phyloP scores from a whole-genome alignment of 2,888 invertebrate genomes.

The Cyaniris semiargus region DNA sequence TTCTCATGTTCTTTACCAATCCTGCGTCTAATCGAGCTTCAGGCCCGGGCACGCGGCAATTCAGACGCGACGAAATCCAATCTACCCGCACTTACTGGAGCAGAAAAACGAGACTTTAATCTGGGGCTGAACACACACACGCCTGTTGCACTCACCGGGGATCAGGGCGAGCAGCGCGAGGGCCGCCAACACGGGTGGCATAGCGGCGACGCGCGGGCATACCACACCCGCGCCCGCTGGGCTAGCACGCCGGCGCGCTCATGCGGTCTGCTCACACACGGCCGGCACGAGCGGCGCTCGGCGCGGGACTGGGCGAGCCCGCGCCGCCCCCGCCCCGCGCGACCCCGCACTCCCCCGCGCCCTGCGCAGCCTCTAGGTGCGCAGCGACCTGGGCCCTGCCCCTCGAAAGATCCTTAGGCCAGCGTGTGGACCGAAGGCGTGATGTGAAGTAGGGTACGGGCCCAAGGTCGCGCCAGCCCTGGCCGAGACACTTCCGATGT shows the following conservation, averaged over 20 bases:
- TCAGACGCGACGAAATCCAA: conserved; percentile 12
- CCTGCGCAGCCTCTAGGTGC: conserved; percentile 62
- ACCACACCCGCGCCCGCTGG: conserved; percentile 78
- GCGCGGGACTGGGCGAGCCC: conserved; percentile 70
- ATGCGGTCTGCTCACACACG: conserved; percentile 64
- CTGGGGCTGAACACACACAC: conserved; percentile 37
- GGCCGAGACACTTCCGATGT: conserved; percentile 45
- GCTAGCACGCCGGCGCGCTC: conserved; percentile 76
- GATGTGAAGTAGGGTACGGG: conserved; percentile 54
- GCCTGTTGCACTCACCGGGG: conserved; percentile 78
- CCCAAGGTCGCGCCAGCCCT: conserved; percentile 65
- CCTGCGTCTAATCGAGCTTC: neutral
- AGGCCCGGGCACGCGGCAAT: neutral
- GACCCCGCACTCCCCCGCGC: conserved; percentile 47
- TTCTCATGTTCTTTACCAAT: too few species aligned
- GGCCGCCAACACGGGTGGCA: conserved; percentile 73
- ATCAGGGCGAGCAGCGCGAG: conserved; percentile 73
- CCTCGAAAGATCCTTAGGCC: conserved; percentile 47
- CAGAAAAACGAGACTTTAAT: conserved; percentile 4
- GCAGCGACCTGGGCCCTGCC: conserved; percentile 53
- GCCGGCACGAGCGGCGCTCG: conserved; percentile 72
- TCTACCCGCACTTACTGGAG: conserved; percentile 27
- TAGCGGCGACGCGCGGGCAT: conserved; percentile 77
- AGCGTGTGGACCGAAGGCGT: conserved; percentile 38
- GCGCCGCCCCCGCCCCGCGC: conserved; percentile 46